Conservation (phyloP, 2,888 invertebrate species). For the Opisthograptis luteolata region DNA sequence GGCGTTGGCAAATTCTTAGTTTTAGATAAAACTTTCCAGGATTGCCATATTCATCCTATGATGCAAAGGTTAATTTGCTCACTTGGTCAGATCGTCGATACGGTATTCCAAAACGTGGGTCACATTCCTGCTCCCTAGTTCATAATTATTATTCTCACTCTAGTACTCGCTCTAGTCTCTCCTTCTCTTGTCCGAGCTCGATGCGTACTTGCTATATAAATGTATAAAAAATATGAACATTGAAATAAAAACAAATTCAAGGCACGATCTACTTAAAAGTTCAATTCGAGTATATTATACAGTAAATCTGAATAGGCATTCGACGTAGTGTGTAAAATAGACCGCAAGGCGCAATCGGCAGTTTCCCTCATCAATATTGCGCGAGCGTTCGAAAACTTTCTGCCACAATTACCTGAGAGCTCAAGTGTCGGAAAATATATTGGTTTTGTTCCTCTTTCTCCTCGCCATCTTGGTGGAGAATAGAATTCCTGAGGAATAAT, state of each 20-base stretch:
- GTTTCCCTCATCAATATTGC: slow-evolving; percentile 74
- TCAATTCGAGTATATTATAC: slow-evolving; percentile 23
- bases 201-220: not conserved
- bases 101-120: no score
- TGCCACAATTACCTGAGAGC: slow-evolving; percentile 84
- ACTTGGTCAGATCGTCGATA: no score
- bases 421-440: slow-evolving; percentile 84
- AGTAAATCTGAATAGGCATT: slow-evolving; percentile 28
- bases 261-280: slow-evolving; percentile 19
- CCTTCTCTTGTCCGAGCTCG: not conserved
- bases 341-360: slow-evolving; percentile 46
- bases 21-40: no score
- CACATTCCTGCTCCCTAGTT: no score
- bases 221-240: not conserved
- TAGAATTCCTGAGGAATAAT: slow-evolving; percentile 59
- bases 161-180: not conserved
- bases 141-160: no score
- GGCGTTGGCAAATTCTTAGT: no score
- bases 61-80: no score
- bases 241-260: slow-evolving; percentile 7
- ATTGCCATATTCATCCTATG: no score
- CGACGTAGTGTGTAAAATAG: slow-evolving; percentile 29
- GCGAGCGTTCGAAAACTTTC: slow-evolving; percentile 80
- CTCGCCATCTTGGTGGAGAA: slow-evolving; percentile 59
- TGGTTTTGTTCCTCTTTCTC: slow-evolving; percentile 74